Evolutionary conservation across 2,113 vertebrate species (phyloP).

Genomic region (Lepus europaeus): DNA sequence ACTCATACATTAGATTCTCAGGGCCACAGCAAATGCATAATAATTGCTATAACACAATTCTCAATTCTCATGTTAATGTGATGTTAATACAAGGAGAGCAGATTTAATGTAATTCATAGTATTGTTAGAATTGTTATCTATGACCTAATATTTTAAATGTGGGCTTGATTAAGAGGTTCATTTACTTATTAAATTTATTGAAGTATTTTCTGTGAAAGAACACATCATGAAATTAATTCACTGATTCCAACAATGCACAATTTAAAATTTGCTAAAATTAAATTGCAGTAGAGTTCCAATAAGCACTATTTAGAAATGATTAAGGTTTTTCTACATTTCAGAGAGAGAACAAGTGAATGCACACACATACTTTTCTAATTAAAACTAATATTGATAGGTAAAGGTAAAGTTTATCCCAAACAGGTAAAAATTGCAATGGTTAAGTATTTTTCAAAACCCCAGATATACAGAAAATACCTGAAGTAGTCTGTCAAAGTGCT

Average conservation of each 20-base stretch:
- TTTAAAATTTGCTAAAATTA: conserved; percentile 41
- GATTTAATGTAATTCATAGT: no score
- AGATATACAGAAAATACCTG: conserved; percentile 6
- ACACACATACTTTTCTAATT: not conserved
- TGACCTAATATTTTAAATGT: not conserved
- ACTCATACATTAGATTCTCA: no score
- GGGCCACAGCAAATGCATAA: no score
- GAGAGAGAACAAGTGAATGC: not conserved
- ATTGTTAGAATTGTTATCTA: no score
- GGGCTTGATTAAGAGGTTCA: conserved; percentile 1
- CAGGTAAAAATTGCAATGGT: not conserved
- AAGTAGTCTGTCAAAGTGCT: conserved; percentile 15
- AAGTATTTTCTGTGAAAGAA: not conserved
- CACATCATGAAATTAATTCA: not conserved
- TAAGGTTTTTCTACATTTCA: not conserved
- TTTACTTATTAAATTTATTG: conserved; percentile 26
- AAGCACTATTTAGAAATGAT: not conserved
- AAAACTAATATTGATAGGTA: conserved; percentile 21
- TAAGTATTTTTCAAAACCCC: not conserved
- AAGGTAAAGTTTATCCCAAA: conserved; percentile 5
- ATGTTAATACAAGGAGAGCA: no score
- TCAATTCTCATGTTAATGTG: no score
- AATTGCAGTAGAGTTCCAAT: not conserved
- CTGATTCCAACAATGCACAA: not conserved
- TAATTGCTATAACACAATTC: no score